phyloP scores from a whole-genome alignment of 2,888 invertebrate genomes.

The Polia nebulosa region DNA sequence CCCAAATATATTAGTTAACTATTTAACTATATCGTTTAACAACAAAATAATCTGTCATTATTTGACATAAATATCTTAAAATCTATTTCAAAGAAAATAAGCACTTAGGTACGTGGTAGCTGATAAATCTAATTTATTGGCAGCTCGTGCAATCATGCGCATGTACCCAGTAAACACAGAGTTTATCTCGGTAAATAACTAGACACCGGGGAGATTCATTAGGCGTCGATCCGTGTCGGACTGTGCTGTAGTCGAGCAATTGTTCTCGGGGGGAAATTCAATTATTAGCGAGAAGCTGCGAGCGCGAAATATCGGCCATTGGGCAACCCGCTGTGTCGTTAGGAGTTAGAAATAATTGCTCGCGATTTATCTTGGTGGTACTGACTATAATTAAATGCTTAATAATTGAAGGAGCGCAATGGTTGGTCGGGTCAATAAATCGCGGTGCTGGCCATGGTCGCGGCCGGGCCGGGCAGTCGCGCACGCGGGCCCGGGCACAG shows the following conservation, averaged over 20 bases:
- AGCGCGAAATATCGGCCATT: constrained; percentile 83
- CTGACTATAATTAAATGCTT: constrained; percentile 87
- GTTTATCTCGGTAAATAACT: constrained; percentile 90
- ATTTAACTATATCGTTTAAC: neutral
- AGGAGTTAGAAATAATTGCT: constrained; percentile 86
- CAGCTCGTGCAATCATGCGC: constrained; percentile 90
- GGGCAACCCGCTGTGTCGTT: constrained; percentile 84
- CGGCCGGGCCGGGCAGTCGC: constrained; percentile 42
- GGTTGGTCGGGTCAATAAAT: constrained; percentile 81
- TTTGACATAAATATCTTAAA: constrained; percentile 43
- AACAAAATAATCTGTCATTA: constrained; percentile 24
- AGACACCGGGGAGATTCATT: constrained; percentile 90
- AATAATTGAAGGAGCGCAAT: constrained; percentile 86
- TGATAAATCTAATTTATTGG: constrained; percentile 89
- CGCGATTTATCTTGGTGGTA: constrained; percentile 83
- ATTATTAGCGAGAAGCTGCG: constrained; percentile 84
- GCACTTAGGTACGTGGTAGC: constrained; percentile 67
- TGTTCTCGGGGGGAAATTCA: constrained; percentile 89
- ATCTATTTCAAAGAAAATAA: constrained; percentile 64
- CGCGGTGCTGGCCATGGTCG: constrained; percentile 56
- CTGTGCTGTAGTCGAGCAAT: constrained; percentile 89
- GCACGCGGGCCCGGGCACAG: constrained; percentile 55
- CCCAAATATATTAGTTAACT: neutral
- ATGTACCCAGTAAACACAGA: constrained; percentile 88
- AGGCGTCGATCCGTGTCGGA: constrained; percentile 89